Evolutionary conservation across 2,797 vertebrate species (phyloP), one percentile per base, ranked within the genome.

Genomic region (Tympanoctomys barrerae): DNA sequence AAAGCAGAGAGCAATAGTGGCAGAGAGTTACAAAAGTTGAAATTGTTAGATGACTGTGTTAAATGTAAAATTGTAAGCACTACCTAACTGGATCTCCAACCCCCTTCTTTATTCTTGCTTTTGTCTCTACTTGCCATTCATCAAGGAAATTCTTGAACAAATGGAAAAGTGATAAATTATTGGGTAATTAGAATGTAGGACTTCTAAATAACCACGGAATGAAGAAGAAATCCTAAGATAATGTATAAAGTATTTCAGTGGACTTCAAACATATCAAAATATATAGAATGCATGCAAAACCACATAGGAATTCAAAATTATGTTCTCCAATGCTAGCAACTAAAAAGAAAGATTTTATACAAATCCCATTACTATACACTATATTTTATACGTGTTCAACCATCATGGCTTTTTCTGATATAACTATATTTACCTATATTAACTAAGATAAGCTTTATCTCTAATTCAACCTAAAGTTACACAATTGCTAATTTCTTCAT

Each of bases 251-350:
- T 68, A 89, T 91, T 89, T 64, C 75, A 89, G 42, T 89, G 26
- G 22, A 46, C 89, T 81, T 42, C 82, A 89, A 85, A 81, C n/a
- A 70, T 54, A 49, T 22, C 39, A 54, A 95, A 89, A 22, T 57
- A 31, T 1, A 28, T 24, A 46, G 24, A 42, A 21, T 70, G 18
- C 26, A 36, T 7, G 9, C 80, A 89, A 80, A 82, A 2, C 4
- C 71, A 31, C 39, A 78, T 4, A 71, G 13, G 66, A 39, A 64
- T 83, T 1, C 26, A 77, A 57, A 46, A 71, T 26, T 57, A 11
- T 46, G 13, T 54, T 91, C 81, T 46, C 24, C 82, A 62, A 77
- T 81, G 36, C 24, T 81, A 86, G 33, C 86, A 86, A 75, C 81
- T 94, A 28, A 70, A 54, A 86, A 49, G 4, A 70, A 87, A 77